These are phyloP conservation scores for Melanotaenia trifasciata DNA, from an alignment of 2,797 vertebrate genomes.

Conservation along the genomic window DNA sequence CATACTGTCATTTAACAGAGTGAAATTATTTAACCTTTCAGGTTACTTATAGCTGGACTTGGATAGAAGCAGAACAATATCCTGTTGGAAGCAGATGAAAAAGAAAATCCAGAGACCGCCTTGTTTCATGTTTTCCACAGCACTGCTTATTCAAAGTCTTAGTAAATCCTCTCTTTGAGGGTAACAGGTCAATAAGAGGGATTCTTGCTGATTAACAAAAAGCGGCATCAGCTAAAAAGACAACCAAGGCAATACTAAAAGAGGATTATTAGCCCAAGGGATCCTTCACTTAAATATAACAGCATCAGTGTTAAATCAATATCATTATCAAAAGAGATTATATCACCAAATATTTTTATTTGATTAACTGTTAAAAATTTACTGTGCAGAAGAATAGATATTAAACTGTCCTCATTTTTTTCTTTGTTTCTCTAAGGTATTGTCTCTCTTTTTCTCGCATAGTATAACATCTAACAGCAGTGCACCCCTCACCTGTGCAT, in stretches of 20 bases:
- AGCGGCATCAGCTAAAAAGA: slow-evolving; percentile 12
- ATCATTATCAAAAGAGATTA: not conserved
- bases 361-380: not conserved
- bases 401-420: too few relatives aligned
- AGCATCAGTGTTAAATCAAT: not conserved
- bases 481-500: slow-evolving; percentile 88
- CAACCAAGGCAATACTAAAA: not conserved
- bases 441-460: not conserved
- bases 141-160: slow-evolving; percentile 14
- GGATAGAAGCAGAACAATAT: not conserved
- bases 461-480: not conserved
- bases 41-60: not conserved
- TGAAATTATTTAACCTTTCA: not conserved
- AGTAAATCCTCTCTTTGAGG: slow-evolving; percentile 15
- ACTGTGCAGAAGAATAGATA: not conserved
- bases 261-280: slow-evolving; percentile 13
- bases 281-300: slow-evolving; percentile 7
- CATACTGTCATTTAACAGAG: not conserved
- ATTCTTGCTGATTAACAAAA: slow-evolving; percentile 15
- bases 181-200: slow-evolving; percentile 20
- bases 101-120: not conserved
- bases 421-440: not conserved
- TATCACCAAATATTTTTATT: not conserved
- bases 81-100: not conserved
- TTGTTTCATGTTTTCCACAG: slow-evolving; percentile 2